Conservation (phyloP, 2,888 invertebrate genomes). For the Sericinus montela region DNA sequence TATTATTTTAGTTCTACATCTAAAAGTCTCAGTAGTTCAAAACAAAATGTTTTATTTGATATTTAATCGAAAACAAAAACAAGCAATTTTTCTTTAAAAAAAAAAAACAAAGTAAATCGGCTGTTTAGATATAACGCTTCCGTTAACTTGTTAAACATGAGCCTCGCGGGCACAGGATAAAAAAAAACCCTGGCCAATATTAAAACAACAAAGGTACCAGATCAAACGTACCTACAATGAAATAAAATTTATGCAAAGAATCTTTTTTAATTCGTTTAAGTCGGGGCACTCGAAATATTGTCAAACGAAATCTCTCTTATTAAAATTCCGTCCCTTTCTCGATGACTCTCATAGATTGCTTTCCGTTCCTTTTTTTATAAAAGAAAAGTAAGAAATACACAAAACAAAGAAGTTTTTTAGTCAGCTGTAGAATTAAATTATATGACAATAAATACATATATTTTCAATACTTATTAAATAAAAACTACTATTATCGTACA, state of each 20-base stretch:
- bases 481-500: too few relatives aligned
- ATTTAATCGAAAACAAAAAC: too few relatives aligned
- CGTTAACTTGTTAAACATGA: too few relatives aligned
- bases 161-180: too few relatives aligned
- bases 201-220: neutral
- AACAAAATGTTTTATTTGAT: too few relatives aligned
- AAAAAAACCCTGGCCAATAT: neutral
- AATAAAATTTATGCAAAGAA: neutral
- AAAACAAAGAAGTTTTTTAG: neutral
- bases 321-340: constrained; percentile 13
- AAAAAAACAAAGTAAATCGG: too few relatives aligned
- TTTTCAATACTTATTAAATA: neutral
- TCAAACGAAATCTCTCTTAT: constrained; percentile 13
- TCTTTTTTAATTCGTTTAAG: constrained; percentile 8
- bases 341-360: constrained; percentile 2
- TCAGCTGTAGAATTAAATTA: constrained; percentile 6
- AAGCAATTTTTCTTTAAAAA: too few relatives aligned
- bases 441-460: constrained; percentile 1
- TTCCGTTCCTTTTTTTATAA: neutral
- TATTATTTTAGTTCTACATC: too few relatives aligned
- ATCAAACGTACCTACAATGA: constrained; percentile 1
- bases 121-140: too few relatives aligned
- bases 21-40: too few relatives aligned
- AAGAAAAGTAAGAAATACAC: constrained; percentile 2
- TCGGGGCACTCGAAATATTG: constrained; percentile 7